Conservation (phyloP, 2,113 vertebrate genomes). For the Etheostoma spectabile region DNA sequence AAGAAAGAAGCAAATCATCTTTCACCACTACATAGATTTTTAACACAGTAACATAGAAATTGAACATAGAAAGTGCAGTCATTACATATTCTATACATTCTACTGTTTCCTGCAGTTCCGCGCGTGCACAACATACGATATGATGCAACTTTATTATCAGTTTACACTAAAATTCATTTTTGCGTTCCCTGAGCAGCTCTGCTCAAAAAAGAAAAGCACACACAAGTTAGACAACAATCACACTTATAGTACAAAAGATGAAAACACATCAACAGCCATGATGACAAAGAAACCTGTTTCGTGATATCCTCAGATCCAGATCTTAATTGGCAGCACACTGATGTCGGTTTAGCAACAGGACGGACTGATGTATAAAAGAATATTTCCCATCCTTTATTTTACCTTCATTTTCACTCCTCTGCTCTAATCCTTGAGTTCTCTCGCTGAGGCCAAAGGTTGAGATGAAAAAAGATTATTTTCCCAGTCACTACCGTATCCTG, state of each 20-base stretch:
- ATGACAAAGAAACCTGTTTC: no score
- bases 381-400: neutral
- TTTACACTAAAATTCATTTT: no score
- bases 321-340: no score
- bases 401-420: constrained; percentile 11
- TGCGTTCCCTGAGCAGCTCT: no score
- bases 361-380: no score
- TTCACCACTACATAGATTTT: neutral
- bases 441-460: constrained; percentile 8
- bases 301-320: no score
- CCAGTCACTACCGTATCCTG: constrained; percentile 1
- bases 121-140: neutral
- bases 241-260: no score
- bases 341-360: no score
- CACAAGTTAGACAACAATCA: no score
- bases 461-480: constrained; percentile 25
- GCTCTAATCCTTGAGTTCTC: constrained; percentile 13
- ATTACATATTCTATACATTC: neutral
- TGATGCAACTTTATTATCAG: no score
- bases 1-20: neutral
- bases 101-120: neutral
- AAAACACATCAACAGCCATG: no score
- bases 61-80: neutral
- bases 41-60: neutral
- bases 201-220: no score